Percentiles rank a stretch among this genome's conserved stretches.
Evolutionary conservation across 64 coral and sea anemone species (phyloP).

Genomic region (Trachythela sp.): DNA sequence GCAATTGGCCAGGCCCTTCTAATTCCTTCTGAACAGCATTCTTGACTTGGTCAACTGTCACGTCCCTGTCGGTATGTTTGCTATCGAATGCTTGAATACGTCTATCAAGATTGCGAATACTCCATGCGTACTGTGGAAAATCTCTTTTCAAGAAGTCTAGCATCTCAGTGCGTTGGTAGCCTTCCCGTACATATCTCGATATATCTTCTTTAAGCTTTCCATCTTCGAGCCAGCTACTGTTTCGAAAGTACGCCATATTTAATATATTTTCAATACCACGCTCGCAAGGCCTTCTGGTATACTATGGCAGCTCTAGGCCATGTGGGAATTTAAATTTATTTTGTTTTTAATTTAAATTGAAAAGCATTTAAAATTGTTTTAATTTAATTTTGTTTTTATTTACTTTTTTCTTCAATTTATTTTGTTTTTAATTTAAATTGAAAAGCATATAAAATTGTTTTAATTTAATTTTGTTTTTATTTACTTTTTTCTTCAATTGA

Average conservation of each 20-base stretch:
- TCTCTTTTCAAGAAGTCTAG: neutral
- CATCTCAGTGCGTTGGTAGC: neutral
- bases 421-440: no score
- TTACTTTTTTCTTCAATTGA: no score
- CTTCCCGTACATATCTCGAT: neutral
- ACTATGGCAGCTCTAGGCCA: neutral
- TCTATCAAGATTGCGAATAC: neutral
- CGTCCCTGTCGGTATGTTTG: neutral
- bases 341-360: neutral
- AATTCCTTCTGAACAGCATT: neutral
- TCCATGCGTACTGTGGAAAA: neutral
- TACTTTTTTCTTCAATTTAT: no score
- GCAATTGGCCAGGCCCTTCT: neutral
- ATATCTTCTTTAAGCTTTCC: neutral
- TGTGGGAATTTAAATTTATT: neutral
- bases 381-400: no score
- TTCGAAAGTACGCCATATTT: neutral
- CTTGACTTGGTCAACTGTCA: neutral
- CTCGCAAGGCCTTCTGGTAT: neutral
- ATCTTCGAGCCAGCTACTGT: neutral
- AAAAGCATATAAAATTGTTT: no score
- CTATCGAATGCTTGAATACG: neutral
- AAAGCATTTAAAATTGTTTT: neutral
- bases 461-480: no score
- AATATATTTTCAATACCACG: neutral